A percentile compares a stretch with the other conserved stretches of the same genome.
phyloP scores from a whole-genome alignment of 1,140 invertebrate species.

The Orius insidiosus region DNA sequence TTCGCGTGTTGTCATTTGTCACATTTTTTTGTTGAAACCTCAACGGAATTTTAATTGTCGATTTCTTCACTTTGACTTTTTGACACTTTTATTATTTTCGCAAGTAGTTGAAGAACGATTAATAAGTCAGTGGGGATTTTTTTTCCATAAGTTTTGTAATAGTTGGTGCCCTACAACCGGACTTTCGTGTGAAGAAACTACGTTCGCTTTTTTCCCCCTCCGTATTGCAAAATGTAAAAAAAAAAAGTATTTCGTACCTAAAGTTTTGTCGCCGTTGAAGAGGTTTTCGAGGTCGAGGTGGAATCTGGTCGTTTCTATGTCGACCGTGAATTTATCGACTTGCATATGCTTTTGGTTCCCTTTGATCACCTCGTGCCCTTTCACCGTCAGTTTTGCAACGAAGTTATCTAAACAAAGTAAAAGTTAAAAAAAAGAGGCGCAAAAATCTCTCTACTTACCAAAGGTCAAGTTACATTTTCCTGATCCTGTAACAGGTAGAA shows the following conservation, averaged over 20 bases:
- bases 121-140: too few species aligned
- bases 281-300: slow-evolving; percentile 21
- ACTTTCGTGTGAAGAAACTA: too few species aligned
- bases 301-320: slow-evolving; percentile 15
- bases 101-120: too few species aligned
- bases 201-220: too few species aligned
- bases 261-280: slow-evolving; percentile 22
- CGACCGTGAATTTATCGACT: slow-evolving; percentile 17
- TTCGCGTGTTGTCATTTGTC: too few species aligned
- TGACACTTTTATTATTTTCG: too few species aligned
- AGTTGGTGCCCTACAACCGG: too few species aligned
- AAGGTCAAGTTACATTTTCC: slow-evolving; percentile 29
- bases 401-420: slow-evolving; percentile 25
- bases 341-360: slow-evolving; percentile 16
- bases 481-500: slow-evolving; percentile 32
- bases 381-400: slow-evolving; percentile 16
- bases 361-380: slow-evolving; percentile 13
- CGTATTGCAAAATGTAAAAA: too few species aligned
- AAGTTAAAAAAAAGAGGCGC: slow-evolving; percentile 1
- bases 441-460: slow-evolving; percentile 24
- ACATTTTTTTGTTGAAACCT: too few species aligned
- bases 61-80: too few species aligned
- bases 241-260: slow-evolving; percentile 15
- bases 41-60: too few species aligned
- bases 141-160: too few species aligned